Base-by-base conservation (phyloP, 2,888 invertebrate species). In the Plagodis pulveraria region DNA sequence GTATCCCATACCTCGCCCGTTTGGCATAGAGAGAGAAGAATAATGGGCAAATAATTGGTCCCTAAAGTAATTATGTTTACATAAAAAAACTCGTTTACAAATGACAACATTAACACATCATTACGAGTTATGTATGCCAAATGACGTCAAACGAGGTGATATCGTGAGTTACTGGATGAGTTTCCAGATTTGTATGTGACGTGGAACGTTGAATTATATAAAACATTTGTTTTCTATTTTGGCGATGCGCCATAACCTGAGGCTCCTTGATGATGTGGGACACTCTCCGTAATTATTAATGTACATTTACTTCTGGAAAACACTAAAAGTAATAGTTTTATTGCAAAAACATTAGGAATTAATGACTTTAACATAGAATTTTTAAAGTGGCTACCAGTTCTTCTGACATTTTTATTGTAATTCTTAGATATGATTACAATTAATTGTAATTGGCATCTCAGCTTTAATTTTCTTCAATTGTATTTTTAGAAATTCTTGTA, bases 91-190 rank as follows among this genome's bases (percentile, higher is more conserved):
- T 56, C 40, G 41, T 56, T 52, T 56, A 22, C 45, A 49, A 44
- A 52, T 46, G 61, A 61, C 56, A 56, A 33, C 49, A 52, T 55
- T 40, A 22, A 56, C 50, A 50, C 44, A 22, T 52, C 50, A 50
- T 45, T 11, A 43, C 50, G 51, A 43, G 49, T 33, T n/a, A 56
- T 50, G 56, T 61, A 53, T 56, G 61, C 56, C 56, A 57, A 61
- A 54, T 61, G 61, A 61, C 61, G 61, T 56, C 61, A 61, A 56
- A 22, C 44, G 43, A 46, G 44, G 46, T 8, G 50, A 47, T 22
- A 7, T 50, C 32, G 50, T 50, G 43, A 61, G 47, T 61, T 56
- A 56, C 52, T 53, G 44, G 42, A 54, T 12, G 56, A 38, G 56
- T 54, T 49, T 49, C 52, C 60, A 52, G 49, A 45, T 45, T 45